Base-by-base conservation (phyloP, 2,888 invertebrate species). In the Lepidonotus clava region DNA sequence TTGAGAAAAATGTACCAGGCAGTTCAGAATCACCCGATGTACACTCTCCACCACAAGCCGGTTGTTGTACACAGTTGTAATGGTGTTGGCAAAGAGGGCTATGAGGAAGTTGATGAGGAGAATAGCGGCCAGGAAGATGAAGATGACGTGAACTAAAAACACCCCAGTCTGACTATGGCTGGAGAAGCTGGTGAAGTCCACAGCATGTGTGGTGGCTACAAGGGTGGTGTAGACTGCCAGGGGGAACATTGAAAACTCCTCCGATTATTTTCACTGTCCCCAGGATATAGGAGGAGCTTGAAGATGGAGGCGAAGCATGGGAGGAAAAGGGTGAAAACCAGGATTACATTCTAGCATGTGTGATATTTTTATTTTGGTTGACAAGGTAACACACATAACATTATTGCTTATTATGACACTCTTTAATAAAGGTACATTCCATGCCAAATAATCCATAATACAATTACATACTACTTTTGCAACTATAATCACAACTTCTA, bases 41-140 rank as follows among this genome's bases (percentile, higher is more conserved):
- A 83, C 61, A 6, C n/a, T 38, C 83, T 56, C 61, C 2, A 83
- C 34, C n/a, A 83, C 36, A 32, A 18, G 34, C 34, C 61, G 1
- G 51, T 83, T 83, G 53, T 53, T 53, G 38, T 53, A 83, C 5
- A 83, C 83, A n/a, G 53, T 36, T n/a, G 53, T 24, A 1, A 83
- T 36, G 1, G 83, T 56, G 51, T 53, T 83, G 36, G 83, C 32
- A 36, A 83, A 56, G 8, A 83, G 21, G 21, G 83, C 83, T 14
- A 83, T 61, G 21, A 83, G 83, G 51, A 83, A 83, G 56, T 83
- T 83, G 6, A 53, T 28, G 5, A 83, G 36, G 56, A 83, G 53
- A 24, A 83, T 83, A n/a, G 83, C 53, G 0, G 56, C 83, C 61
- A 83, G 53, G 36, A 83, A 83, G 36, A 36, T 51, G 32, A 36